Evolutionary conservation across 2,888 invertebrate species (phyloP).

Genomic region (Julus scandinavius): DNA sequence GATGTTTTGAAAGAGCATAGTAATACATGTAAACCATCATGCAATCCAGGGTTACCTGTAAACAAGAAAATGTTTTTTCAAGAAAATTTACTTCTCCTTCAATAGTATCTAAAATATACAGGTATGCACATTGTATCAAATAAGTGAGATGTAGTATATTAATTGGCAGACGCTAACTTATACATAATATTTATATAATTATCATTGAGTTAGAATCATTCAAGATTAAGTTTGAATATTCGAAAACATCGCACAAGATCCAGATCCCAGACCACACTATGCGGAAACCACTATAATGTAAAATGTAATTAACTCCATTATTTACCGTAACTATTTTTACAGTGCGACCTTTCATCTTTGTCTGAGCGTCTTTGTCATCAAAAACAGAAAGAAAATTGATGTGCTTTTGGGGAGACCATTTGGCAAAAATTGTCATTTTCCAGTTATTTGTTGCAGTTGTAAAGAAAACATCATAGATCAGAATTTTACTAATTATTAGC

Average conservation of each 20-base stretch:
- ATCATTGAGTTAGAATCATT: background rate
- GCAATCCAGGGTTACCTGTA: no score
- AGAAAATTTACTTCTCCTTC: no score
- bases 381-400: background rate
- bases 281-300: no score
- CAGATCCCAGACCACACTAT: background rate
- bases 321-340: background rate
- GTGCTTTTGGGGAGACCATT: background rate
- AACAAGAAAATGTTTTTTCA: no score
- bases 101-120: no score
- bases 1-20: no score
- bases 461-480: background rate
- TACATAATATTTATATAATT: no score
- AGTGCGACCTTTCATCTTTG: background rate
- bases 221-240: background rate
- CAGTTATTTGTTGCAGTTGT: background rate
- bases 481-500: background rate
- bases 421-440: background rate
- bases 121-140: no score
- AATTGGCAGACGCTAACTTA: no score
- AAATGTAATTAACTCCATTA: background rate
- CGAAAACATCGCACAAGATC: background rate
- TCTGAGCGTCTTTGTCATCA: background rate
- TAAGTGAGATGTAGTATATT: no score
- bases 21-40: no score